Evolutionary conservation across 2,888 invertebrate species (phyloP).

Genomic region (Carpatolechia fugitivella): DNA sequence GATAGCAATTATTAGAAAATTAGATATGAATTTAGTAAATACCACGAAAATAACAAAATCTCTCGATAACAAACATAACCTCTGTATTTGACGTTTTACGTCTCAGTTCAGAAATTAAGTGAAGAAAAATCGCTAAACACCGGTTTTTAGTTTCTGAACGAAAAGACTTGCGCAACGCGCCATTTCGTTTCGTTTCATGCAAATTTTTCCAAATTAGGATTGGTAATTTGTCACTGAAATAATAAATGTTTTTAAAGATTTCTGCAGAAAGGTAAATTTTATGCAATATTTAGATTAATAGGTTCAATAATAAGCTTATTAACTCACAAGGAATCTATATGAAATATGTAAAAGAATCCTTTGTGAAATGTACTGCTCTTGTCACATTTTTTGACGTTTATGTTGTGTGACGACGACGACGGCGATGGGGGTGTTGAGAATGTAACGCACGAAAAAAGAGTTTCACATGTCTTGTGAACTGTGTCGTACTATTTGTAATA

Average conservation of each 20-base stretch:
- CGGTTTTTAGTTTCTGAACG: background rate
- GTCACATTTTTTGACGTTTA: constrained; percentile 24
- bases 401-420: constrained; percentile 35
- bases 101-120: background rate
- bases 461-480: constrained; percentile 21
- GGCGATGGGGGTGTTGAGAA: constrained; percentile 50
- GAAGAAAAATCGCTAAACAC: background rate
- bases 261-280: too few species aligned
- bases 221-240: too few species aligned
- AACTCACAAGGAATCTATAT: too few species aligned
- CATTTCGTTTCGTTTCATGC: background rate
- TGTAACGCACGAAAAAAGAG: constrained; percentile 29
- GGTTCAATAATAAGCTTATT: too few species aligned
- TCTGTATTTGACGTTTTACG: background rate
- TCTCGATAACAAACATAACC: background rate
- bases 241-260: too few species aligned
- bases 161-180: constrained; percentile 2
- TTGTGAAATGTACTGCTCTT: constrained; percentile 17
- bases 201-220: too few species aligned
- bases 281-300: too few species aligned
- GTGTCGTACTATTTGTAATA: constrained; percentile 24
- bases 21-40: too few species aligned
- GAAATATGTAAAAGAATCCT: too few species aligned
- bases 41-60: too few species aligned
- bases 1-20: too few species aligned